phyloP scores from a whole-genome alignment of 2,113 vertebrate genomes.

The Paedocypris sp. region DNA sequence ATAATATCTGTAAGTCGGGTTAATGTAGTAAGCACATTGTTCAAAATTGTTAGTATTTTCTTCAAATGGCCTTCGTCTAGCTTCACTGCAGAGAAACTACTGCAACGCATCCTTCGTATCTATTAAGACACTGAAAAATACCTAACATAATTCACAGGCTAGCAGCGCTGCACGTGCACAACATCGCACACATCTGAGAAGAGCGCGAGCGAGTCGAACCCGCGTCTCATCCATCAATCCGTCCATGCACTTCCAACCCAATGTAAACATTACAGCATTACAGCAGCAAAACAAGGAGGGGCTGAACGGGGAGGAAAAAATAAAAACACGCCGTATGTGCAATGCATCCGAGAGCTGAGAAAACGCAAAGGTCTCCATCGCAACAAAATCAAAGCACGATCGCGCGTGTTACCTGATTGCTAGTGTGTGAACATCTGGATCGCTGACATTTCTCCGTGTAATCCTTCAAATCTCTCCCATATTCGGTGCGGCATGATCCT shows the following conservation, averaged over 20 bases:
- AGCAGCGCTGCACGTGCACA: not conserved
- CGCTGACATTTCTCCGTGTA: conserved; percentile 45
- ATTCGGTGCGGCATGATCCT: conserved; percentile 56
- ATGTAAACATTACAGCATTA: conserved; percentile 65
- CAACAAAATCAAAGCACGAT: conserved; percentile 24
- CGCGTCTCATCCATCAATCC: conserved; percentile 16
- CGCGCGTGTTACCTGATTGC: conserved; percentile 61
- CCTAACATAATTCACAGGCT: not conserved
- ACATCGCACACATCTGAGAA: not conserved
- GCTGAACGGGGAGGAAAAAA: conserved; percentile 42
- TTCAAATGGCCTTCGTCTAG: not conserved
- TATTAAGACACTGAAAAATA: not conserved
- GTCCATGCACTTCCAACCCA: conserved; percentile 34
- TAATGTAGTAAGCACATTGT: not conserved
- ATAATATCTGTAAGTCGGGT: not conserved
- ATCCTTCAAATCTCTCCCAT: conserved; percentile 60
- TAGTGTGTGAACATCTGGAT: conserved; percentile 57
- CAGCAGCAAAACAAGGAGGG: conserved; percentile 65
- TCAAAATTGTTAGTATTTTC: not conserved
- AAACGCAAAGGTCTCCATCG: not conserved
- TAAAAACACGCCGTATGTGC: conserved; percentile 4
- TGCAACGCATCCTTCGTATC: conserved; percentile 17
- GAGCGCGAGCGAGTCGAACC: not conserved
- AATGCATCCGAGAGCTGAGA: not conserved
- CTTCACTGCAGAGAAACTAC: conserved; percentile 34